These are phyloP conservation scores for Falcaria lacertinaria DNA, from an alignment of 2,888 invertebrate genomes.

Conservation along the genomic window DNA sequence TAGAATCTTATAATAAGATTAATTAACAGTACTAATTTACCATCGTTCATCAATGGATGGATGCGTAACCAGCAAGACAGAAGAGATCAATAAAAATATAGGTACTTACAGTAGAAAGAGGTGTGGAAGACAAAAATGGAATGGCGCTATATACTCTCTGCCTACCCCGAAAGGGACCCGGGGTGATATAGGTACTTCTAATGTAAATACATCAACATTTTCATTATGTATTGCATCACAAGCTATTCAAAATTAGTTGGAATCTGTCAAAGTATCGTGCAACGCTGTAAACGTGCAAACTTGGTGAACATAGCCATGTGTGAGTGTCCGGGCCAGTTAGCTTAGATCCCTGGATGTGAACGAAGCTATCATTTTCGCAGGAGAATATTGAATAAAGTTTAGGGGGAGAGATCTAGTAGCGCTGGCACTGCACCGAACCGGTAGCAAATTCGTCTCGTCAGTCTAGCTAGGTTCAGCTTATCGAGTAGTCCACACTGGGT, in stretches of 20 bases:
- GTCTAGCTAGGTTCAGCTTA: constrained; percentile 56
- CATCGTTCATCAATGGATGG: too few species aligned
- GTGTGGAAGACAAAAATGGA: too few species aligned
- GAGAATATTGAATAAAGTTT: constrained; percentile 20
- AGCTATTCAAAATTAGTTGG: neutral
- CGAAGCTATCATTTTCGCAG: constrained; percentile 16
- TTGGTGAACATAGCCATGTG: constrained; percentile 12
- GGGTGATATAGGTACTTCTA: too few species aligned
- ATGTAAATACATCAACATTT: too few species aligned
- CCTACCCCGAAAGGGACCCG: too few species aligned
- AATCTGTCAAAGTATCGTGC: constrained; percentile 20
- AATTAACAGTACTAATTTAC: too few species aligned
- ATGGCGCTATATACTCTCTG: too few species aligned
- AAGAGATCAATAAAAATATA: too few species aligned
- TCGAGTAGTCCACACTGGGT: constrained; percentile 55
- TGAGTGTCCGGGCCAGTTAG: constrained; percentile 17
- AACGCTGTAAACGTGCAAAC: constrained; percentile 18
- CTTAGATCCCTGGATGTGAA: constrained; percentile 20
- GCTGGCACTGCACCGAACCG: constrained; percentile 24
- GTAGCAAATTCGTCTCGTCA: constrained; percentile 59
- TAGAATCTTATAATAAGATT: too few species aligned
- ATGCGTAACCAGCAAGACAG: too few species aligned
- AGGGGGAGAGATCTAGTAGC: constrained; percentile 31
- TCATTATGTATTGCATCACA: neutral
- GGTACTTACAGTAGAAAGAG: too few species aligned